Evolutionary conservation across 2,888 invertebrate genomes (phyloP), one percentile per base, ranked within the genome.

Genomic region (Mesorhabditis sp.): DNA sequence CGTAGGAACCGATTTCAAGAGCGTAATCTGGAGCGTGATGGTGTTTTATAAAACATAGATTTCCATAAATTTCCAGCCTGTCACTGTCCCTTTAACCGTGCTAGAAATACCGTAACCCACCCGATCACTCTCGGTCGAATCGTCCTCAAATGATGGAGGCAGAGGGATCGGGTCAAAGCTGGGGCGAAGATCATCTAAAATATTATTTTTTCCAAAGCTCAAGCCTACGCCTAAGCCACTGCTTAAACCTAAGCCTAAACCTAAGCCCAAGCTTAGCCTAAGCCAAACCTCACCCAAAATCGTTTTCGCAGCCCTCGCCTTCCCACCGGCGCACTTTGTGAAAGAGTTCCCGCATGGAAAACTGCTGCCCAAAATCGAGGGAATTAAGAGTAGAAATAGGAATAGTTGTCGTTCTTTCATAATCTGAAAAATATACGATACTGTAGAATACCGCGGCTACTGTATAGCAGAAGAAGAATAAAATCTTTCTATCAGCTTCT

Each of bases 301-400:
- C n/a, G 58, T 50, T 10, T 13, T 50, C 45, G 67, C 70, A n/a
- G 71, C 72, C 42, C 72, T 71, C 7, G 71, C 72, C 65, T 67
- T 62, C 62, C 73, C 75, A 44, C 70, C 71, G 15, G 72, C 71
- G 67, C 83, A 83, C 5, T 81, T 81, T 42, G 80, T 74, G 64
- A 83, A 83, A 66, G 82, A 82, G 5, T 77, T 74, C 28, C 83
- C 83, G 70, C 83, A 83, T 6, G 82, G 82, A 70, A 82, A 82
- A 42, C 80, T 79, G 63, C 75, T 74, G 28, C 76, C 65, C 43
- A 50, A 45, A 15, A 61, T 45, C 4, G 62, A 15, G 13, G 45
- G 64, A 4, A 45, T 28, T 15, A n/a, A 0, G 5, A 43, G 64
- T 6, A 15, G 7, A 43, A 63, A 41, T 28, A 68, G 4, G 13